phyloP scores from a whole-genome alignment of 2,113 vertebrate genomes.

The Pogona vitticeps region DNA sequence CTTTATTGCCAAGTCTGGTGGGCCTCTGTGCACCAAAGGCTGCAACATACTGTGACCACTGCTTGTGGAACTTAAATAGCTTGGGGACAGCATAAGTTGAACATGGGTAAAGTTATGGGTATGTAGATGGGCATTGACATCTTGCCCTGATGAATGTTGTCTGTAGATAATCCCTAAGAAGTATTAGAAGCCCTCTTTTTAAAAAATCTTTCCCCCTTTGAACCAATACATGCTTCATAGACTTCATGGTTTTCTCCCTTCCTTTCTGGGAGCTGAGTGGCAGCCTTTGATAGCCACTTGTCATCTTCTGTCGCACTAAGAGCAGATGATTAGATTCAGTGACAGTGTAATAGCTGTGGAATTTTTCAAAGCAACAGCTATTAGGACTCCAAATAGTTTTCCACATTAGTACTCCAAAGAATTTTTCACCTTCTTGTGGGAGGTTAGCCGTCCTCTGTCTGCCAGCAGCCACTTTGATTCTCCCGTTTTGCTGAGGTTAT shows the following conservation, averaged over 20 bases:
- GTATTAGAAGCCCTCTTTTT: too few species aligned
- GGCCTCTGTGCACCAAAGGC: not conserved
- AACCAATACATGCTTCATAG: not conserved
- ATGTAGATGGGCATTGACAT: not conserved
- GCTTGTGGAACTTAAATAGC: not conserved
- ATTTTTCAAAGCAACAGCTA: not conserved
- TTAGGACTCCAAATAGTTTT: not conserved
- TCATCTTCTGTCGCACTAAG: not conserved
- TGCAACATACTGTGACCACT: not conserved
- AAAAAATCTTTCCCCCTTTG: not conserved
- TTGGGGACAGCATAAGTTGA: not conserved
- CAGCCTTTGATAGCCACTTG: not conserved
- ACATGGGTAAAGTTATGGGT: not conserved
- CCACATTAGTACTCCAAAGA: not conserved
- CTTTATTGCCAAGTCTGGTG: too few species aligned
- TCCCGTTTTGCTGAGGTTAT: too few species aligned
- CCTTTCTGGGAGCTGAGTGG: not conserved
- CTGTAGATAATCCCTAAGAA: not conserved
- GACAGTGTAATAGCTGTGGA: not conserved
- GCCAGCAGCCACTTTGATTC: not conserved
- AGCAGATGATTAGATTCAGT: not conserved
- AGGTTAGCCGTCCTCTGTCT: not conserved
- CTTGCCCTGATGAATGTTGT: not conserved
- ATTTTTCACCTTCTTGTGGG: not conserved
- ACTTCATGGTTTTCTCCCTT: not conserved